Evolutionary conservation across 2,888 invertebrate genomes (phyloP).

Genomic region (Lochmaea crataegi): DNA sequence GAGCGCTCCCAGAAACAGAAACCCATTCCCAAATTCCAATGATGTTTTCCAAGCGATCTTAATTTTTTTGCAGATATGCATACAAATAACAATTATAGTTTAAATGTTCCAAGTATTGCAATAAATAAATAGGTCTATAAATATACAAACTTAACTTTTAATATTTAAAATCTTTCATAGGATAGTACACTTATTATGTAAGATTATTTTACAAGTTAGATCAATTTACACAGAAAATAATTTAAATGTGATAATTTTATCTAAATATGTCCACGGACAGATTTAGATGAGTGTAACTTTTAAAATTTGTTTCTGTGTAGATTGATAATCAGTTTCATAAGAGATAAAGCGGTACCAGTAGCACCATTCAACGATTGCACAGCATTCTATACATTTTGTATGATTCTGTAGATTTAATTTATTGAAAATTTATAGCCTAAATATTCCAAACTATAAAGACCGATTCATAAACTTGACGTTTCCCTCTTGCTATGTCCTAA

Average conservation of each 20-base stretch:
- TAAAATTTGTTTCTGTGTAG: not conserved
- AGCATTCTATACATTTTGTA: not conserved
- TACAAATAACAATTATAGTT: not conserved
- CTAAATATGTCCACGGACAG: no score
- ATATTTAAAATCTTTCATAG: not conserved
- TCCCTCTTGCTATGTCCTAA: no score
- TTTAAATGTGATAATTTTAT: not conserved
- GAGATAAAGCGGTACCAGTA: not conserved
- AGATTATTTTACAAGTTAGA: not conserved
- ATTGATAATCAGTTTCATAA: not conserved
- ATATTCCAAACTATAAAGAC: not conserved
- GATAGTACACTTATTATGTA: no score
- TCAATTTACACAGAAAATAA: not conserved
- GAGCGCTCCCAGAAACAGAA: no score
- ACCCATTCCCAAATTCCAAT: no score
- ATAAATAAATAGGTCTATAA: not conserved
- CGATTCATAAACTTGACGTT: no score
- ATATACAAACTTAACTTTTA: not conserved
- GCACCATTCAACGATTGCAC: slow-evolving; percentile 12
- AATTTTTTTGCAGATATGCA: no score
- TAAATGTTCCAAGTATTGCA: not conserved
- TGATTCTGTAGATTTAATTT: not conserved
- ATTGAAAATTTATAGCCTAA: slow-evolving; percentile 1
- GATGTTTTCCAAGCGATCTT: no score
- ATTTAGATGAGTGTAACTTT: not conserved